Percentiles rank a stretch among this genome's conserved stretches.
Conservation (phyloP, 2,113 vertebrate species). For the Apodemus sylvaticus region DNA sequence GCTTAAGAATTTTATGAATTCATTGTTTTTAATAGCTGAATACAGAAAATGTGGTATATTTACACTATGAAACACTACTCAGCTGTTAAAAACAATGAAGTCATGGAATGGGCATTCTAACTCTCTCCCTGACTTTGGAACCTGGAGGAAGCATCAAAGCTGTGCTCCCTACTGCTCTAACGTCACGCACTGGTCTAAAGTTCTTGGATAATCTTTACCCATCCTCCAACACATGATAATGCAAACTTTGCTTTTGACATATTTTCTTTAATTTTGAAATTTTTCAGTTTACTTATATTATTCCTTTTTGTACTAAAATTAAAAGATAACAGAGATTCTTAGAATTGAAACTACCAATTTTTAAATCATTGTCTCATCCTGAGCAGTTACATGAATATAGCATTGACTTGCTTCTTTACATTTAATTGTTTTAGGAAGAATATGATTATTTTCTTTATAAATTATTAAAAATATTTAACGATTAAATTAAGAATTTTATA, state of each 20-base stretch:
- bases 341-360: not conserved
- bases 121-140: not conserved
- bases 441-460: not conserved
- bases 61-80: no score
- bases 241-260: not conserved
- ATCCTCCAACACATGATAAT: not conserved
- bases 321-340: not conserved
- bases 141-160: not conserved
- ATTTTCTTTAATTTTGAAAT: not conserved
- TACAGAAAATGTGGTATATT: no score
- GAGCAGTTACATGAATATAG: not conserved
- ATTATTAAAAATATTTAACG: conserved; percentile 30
- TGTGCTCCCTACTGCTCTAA: not conserved
- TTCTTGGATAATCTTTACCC: not conserved
- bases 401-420: not conserved
- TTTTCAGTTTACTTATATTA: not conserved
- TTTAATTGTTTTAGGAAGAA: conserved; percentile 25
- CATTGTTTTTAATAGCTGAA: no score
- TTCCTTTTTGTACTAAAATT: not conserved
- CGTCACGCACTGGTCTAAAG: not conserved
- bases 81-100: no score
- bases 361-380: not conserved
- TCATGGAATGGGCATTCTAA: not conserved
- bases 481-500: not conserved
- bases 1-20: no score